Base-by-base conservation (phyloP, 2,888 invertebrate species). In the Melieria picta region DNA sequence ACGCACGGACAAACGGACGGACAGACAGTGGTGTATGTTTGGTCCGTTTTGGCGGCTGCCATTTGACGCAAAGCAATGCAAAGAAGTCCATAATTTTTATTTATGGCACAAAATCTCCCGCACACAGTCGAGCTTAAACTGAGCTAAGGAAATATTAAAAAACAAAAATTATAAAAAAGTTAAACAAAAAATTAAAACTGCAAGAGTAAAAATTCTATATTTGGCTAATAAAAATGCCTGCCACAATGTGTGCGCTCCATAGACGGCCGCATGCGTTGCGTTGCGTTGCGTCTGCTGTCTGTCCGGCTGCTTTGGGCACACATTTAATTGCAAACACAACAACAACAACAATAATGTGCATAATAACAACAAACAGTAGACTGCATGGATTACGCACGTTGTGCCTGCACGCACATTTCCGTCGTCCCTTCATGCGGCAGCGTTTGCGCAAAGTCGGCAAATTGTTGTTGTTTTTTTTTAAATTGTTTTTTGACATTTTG, bases 11-110 rank as follows among this genome's bases (percentile, higher is more conserved):
- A 55, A 46, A 66, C 47, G 55, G 61, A 11, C 3, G 42, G 16
- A n/a, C 48, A 10, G 11, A 16, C 47, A 50, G 43, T 30, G 30
- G 30, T 30, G 1, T 30, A 30, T 30, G 30, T 30, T 30, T 30
- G 30, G 30, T 30, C 30, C 3, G 30, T 30, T 30, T 30, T 30
- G 30, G 30, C 30, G 30, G 10, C 60, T 16, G 60, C 9, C 7
- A 68, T 10, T n/a, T 43, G 73, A 79, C 77, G 81, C 79, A 81
- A 80, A 77, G 79, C 79, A 79, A 11, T 52, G 52, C 13, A 11
- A 52, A 13, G 13, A 52, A 52, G 10, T n/a, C 13, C 5, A 13
- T 52, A 13, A n/a, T 52, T 6, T 5, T 52, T 52, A 13, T 52
- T 52, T 52, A 9, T 9, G 13, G 52, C 52, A 7, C 11, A 9